Evolutionary conservation across 2,797 vertebrate species (phyloP), one percentile per base, ranked within the genome.

Genomic region (Etheostoma perlongum): DNA sequence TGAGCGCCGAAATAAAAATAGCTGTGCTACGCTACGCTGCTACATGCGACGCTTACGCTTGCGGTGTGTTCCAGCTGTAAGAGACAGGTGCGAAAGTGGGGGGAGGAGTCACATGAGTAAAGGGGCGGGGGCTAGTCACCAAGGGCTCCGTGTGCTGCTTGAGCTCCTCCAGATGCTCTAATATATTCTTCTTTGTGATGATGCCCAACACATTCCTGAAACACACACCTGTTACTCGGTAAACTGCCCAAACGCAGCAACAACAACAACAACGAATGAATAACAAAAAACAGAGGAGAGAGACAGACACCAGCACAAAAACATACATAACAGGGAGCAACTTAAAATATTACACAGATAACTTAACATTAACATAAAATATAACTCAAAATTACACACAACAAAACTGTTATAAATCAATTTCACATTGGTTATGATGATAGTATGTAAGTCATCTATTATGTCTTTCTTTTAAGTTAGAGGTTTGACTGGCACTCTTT

Each of bases 101-200:
- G 93, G 93, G 94, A 84, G 94, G 95, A 94, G 95, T 87, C 96
- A 96, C 90, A 79, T 95, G 95, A 94, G 95, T 93, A 92, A 94
- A 84, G 86, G 89, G 96, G 95, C 88, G 95, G 95, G 95, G 95
- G 95, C 97, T 97, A 98, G 96, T 99, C 98, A 99, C 98, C 98
- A 97, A 95, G 95, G 97, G 96, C 94, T 98, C 96, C 95, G 96
- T 95, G 95, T 96, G 96, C 94, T 96, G 97, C 97, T 98, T 98
- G 97, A 99, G 96, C 96, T 99, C 97, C 96, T 99, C 97, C 96
- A 99, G 98, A 96, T 99, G 98, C 89, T 97, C 97, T 99, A 99
- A 97, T 95, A 99, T 98, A 97, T 99, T 99, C 98, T 99, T 99
- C 98, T 99, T 99, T 95, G 98, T 99, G 98, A 99, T 99, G 98